Evolutionary conservation across 2,113 vertebrate genomes (phyloP), one percentile per base, ranked within the genome.

Genomic region (Oceanites oceanicus): DNA sequence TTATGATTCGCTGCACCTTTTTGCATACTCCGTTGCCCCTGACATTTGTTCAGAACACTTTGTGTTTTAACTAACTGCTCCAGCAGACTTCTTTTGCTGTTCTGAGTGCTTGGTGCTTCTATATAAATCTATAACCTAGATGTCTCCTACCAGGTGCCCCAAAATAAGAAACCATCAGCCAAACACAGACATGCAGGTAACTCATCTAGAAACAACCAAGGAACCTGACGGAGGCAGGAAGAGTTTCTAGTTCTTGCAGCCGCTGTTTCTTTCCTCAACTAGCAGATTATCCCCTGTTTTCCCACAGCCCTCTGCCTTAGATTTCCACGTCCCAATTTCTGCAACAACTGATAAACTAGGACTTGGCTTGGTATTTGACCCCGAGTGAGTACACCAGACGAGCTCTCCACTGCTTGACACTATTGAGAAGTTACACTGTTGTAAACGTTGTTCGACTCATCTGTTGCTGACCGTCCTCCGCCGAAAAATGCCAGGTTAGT

Each of bases 371-470:
- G 23, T 58, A 40, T 74, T 50, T 67, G n/a, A 80, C 47, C 55
- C 29, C 0, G 0, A 29, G 17, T 8, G 40, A 65, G 27, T 23
- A 53, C 34, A 70, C 12, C 22, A 49, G 55, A 58, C 1, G 6
- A 73, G 29, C 14, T 70, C 30, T 70, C 14, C 4, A 1, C 27
- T 1, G 3, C 32, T 53, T 73, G 71, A 70, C 5, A 5, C 16
- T 36, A 27, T 18, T 38, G 62, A 63, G 42, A 77, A 90, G 44
- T 56, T 29, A 72, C 0, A 0, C n/a, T 36, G 26, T 38, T 45
- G 44, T 26, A 27, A n/a, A 77, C 14, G 9, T 49, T 40, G 11
- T 59, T 55, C 1, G 5, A 30, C 8, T 40, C 7, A 38, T 23
- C 25, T 32, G 38, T 42, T 93, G 45, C 40, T 90, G 15, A 36